Evolutionary conservation across 1,140 invertebrate species (phyloP).

Genomic region (Drosophila novamexicana): DNA sequence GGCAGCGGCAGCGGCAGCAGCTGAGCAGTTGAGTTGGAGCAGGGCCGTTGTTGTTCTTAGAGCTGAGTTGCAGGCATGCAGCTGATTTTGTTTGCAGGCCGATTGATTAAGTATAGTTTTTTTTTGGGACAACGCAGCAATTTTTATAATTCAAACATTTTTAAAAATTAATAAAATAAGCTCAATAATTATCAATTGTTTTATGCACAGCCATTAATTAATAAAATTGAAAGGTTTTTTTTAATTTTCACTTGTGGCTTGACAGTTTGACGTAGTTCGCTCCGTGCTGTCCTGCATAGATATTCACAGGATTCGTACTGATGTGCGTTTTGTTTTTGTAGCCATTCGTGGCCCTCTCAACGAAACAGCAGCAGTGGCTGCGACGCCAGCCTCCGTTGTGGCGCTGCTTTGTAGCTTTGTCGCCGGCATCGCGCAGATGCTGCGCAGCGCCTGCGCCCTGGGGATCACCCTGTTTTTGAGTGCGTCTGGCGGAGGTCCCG

Average conservation of each 20-base stretch:
- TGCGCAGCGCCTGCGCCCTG: constrained; percentile 68
- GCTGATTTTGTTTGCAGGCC: constrained; percentile 51
- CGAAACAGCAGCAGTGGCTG: constrained; percentile 14
- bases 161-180: not conserved
- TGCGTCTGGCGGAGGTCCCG: constrained; percentile 20
- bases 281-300: constrained; percentile 81
- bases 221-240: not conserved
- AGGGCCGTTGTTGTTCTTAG: constrained; percentile 11
- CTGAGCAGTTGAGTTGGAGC: constrained; percentile 4
- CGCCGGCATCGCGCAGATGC: constrained; percentile 55
- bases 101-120: not conserved
- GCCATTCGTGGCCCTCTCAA: constrained; percentile 62
- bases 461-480: constrained; percentile 65
- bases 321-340: constrained; percentile 78
- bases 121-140: not conserved
- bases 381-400: constrained; percentile 9
- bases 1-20: constrained; percentile 22
- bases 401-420: constrained; percentile 65
- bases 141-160: not conserved
- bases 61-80: constrained; percentile 46
- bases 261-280: constrained; percentile 21
- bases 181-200: not conserved
- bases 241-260: constrained; percentile 30
- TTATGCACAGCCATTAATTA: not conserved
- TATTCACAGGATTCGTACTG: constrained; percentile 81